Evolutionary conservation across 1,140 invertebrate species (phyloP), one percentile per base, ranked within the genome.

Genomic region (Eumeta japonica): DNA sequence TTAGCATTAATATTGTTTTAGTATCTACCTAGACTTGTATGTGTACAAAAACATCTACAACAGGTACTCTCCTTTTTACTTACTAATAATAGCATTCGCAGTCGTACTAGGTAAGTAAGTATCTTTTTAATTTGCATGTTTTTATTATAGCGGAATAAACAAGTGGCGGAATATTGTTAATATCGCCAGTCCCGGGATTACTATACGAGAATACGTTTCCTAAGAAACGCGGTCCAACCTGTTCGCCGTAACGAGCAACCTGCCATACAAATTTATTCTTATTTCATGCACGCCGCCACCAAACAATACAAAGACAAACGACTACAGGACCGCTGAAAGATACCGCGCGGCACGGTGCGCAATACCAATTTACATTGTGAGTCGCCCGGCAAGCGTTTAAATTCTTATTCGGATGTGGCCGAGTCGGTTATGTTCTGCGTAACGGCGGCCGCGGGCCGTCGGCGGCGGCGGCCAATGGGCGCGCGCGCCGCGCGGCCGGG

Each of bases 371-470:
- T 67, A 59, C 62, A 68, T 71, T 68, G 62, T 71, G 58, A 56
- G 55, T 54, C 46, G 51, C 61, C 64, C 62, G 53, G 59, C 60
- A 61, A 70, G 62, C 68, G 65, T 61, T 73, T 66, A 54, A 66
- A 70, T 64, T 72, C 64, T 72, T 68, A 68, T 68, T 62, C 55
- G 55, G 61, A 59, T 63, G 61, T 62, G 56, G 51, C 66, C 61
- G 54, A 58, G 62, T 60, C 54, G 62, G 62, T 68, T 59, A 62
- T 61, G 58, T 65, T 73, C 64, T 65, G 68, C 65, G 70, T 70
- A 73, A 70, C 66, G 63, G 63, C 65, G 66, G 65, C 67, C 63
- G 62, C 62, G 67, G 70, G 68, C 63, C 56, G 70, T 70, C 70
- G 68, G 63, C 65, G 70, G 64, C 62, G 70, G 70, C 70, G 55